phyloP scores from a whole-genome alignment of 1,140 invertebrate species.

The Calosoma granatense region DNA sequence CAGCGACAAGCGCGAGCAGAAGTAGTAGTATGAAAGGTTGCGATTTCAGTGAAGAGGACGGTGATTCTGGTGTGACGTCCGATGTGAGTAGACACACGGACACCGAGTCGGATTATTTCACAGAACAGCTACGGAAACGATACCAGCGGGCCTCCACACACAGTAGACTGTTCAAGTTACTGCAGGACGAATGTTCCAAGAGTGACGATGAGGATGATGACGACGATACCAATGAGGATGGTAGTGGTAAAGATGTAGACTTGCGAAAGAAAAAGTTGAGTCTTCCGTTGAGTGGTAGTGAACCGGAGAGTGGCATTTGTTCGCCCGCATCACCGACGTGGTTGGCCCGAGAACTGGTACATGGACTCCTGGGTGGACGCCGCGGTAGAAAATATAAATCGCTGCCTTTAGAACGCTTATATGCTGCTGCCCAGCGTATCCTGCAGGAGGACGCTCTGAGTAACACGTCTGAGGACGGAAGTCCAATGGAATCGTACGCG shows the following conservation, averaged over 20 bases:
- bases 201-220: slow-evolving; percentile 29
- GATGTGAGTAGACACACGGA: slow-evolving; percentile 57
- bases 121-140: slow-evolving; percentile 43
- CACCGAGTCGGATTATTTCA: slow-evolving; percentile 48
- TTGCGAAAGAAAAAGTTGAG: slow-evolving; percentile 26
- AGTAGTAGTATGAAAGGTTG: slow-evolving; percentile 19
- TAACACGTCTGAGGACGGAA: slow-evolving; percentile 26
- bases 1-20: slow-evolving; percentile 20
- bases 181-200: slow-evolving; percentile 49
- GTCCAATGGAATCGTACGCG: slow-evolving; percentile 28
- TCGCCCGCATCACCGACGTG: slow-evolving; percentile 41
- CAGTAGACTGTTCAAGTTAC: slow-evolving; percentile 54
- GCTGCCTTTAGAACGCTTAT: slow-evolving; percentile 43
- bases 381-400: slow-evolving; percentile 41
- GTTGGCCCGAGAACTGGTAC: slow-evolving; percentile 44
- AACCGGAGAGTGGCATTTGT: slow-evolving; percentile 34
- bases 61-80: slow-evolving; percentile 60
- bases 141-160: slow-evolving; percentile 62
- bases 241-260: slow-evolving; percentile 17
- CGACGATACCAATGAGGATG: slow-evolving; percentile 23
- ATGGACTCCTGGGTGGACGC: slow-evolving; percentile 41
- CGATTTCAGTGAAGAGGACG: slow-evolving; percentile 42
- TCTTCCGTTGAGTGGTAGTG: slow-evolving; percentile 23
- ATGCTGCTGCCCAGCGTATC: slow-evolving; percentile 43
- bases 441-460: slow-evolving; percentile 37